Evolutionary conservation across 1,140 invertebrate genomes (phyloP).

Genomic region (Nilaparvata lugens): DNA sequence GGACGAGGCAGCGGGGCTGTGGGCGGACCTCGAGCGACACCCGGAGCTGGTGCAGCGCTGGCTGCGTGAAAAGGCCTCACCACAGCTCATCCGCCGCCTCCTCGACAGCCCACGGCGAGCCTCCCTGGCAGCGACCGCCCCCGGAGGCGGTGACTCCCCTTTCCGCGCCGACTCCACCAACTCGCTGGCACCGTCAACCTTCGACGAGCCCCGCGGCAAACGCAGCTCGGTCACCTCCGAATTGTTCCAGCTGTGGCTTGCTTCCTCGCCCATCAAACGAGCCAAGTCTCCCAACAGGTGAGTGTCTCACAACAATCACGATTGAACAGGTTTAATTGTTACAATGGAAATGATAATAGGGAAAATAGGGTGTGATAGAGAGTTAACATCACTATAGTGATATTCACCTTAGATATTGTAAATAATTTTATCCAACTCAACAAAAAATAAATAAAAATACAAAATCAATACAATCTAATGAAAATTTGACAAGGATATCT

Average conservation of each 20-base stretch:
- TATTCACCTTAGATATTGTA: too few relatives aligned
- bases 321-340: too few relatives aligned
- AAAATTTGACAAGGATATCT: too few relatives aligned
- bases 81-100: conserved; percentile 19
- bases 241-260: conserved; percentile 71
- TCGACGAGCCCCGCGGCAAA: conserved; percentile 13
- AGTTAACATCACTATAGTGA: too few relatives aligned
- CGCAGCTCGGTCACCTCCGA: conserved; percentile 75
- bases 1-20: neutral
- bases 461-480: too few relatives aligned
- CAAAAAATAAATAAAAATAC: too few relatives aligned
- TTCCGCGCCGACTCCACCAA: conserved; percentile 12
- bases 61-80: conserved; percentile 19
- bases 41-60: conserved; percentile 26
- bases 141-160: neutral
- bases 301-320: conserved; percentile 30
- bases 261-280: conserved; percentile 51
- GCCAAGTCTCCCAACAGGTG: conserved; percentile 49
- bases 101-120: neutral
- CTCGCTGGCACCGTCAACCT: neutral
- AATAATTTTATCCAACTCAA: too few relatives aligned
- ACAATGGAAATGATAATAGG: too few relatives aligned
- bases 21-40: conserved; percentile 16
- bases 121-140: neutral
- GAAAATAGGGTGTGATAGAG: too few relatives aligned